These are phyloP conservation scores for Halcyon malimbica DNA, from an alignment of 2,113 vertebrate genomes.

Conservation along the genomic window DNA sequence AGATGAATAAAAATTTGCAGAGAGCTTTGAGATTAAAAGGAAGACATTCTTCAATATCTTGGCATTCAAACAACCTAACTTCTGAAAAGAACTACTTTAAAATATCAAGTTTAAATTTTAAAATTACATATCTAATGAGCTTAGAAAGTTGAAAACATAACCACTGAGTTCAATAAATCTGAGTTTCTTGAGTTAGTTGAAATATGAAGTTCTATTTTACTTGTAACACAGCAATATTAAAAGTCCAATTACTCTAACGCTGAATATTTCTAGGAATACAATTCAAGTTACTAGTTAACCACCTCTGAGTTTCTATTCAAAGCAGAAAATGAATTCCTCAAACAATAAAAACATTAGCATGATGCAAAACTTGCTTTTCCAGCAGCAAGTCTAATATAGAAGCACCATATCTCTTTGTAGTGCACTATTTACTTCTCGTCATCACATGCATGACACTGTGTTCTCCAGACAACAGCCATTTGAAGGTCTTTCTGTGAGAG, in stretches of 20 bases:
- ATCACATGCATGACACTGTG: not conserved
- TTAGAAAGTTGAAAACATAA: slow-evolving; percentile 48
- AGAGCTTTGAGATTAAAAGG: slow-evolving; percentile 11
- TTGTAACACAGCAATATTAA: slow-evolving; percentile 33
- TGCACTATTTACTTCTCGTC: slow-evolving; percentile 40
- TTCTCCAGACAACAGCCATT: not conserved
- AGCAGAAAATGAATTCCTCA: slow-evolving; percentile 61
- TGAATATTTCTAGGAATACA: slow-evolving; percentile 58
- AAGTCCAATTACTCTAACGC: slow-evolving; percentile 16
- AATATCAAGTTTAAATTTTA: slow-evolving; percentile 30
- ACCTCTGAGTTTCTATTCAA: slow-evolving; percentile 62
- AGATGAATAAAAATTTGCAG: not conserved
- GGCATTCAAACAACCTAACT: slow-evolving; percentile 16
- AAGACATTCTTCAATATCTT: slow-evolving; percentile 41
- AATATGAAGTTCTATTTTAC: slow-evolving; percentile 41
- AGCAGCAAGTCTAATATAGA: slow-evolving; percentile 74
- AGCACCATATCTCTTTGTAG: slow-evolving; percentile 70
- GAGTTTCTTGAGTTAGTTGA: slow-evolving; percentile 6
- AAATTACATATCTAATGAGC: slow-evolving; percentile 12
- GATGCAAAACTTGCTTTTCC: slow-evolving; percentile 74
- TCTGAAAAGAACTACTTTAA: slow-evolving; percentile 27
- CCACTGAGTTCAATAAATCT: not conserved
- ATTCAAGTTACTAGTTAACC: slow-evolving; percentile 72
- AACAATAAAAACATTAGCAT: slow-evolving; percentile 40
- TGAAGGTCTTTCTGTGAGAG: not conserved